Evolutionary conservation across 1,140 invertebrate genomes (phyloP), one percentile per base, ranked within the genome.

Genomic region (Piezodorus guildinii): DNA sequence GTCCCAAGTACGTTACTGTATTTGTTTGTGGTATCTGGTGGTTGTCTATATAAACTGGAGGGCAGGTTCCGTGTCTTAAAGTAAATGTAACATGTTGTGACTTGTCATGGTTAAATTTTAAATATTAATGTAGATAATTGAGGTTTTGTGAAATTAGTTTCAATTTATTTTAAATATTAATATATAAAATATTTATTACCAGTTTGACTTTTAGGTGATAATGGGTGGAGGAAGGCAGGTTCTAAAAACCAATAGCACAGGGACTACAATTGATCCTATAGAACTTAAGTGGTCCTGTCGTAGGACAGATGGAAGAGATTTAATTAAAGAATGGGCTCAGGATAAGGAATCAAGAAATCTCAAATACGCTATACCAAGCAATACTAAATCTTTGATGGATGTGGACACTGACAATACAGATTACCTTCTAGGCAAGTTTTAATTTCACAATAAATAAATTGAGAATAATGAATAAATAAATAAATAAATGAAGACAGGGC

Each of bases 251-350:
- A 25, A 56, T 10, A 16, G 17, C 8, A 19, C 52, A 16, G 52
- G 23, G 3, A 25, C 17, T 10, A 8, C 2, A 15, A 23, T 56
- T 16, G 52, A 56, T 14, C 34, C 34, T n/a, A 70, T 69, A 67
- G 64, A 72, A 10, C 74, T 79, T 66, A 79, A 79, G 14, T 71
- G 75, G 46, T 34, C 25, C 0, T 83, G 83, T 49, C 72, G 82
- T 68, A 69, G 67, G 27, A 17, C 15, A 23, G 78, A 80, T 66
- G 74, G 73, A 0, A 62, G 67, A 27, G 72, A 80, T 70, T 69
- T 80, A 14, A 73, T 77, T 27, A 70, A 76, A 21, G 69, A 69
- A 16, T 79, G 77, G 77, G 67, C 71, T 17, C 23, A 69, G 19
- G 69, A 72, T 23, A 76, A 75, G 64, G 49, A 61, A 10, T 23